phyloP scores from a whole-genome alignment of 1,140 invertebrate genomes.

The Pogonus chalceus region DNA sequence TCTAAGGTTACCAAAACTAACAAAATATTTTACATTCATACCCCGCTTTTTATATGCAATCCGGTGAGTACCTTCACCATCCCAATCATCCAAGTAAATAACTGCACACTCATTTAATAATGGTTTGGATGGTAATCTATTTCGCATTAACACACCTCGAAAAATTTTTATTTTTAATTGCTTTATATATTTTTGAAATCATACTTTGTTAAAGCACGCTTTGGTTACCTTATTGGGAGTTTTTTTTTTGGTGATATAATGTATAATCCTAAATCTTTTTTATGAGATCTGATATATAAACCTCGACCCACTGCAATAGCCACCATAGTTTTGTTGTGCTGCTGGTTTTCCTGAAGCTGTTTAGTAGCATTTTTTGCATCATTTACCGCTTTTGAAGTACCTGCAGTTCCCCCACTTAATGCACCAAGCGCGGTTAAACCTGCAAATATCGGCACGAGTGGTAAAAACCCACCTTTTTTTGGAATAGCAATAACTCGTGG shows the following conservation, averaged over 20 bases:
- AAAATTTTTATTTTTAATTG: conserved; percentile 11
- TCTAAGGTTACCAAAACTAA: conserved; percentile 27
- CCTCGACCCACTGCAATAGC: neutral
- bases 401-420: neutral
- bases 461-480: neutral
- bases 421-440: neutral
- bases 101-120: conserved; percentile 20
- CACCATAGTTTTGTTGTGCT: neutral
- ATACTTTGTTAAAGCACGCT: neutral
- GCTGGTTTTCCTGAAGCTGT: neutral
- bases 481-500: neutral
- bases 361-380: neutral
- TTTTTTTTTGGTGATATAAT: conserved; percentile 19
- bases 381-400: neutral
- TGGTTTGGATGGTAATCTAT: conserved; percentile 8
- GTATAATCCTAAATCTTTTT: conserved; percentile 15
- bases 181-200: neutral
- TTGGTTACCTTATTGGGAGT: neutral
- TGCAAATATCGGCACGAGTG: neutral
- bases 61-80: conserved; percentile 24
- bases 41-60: conserved; percentile 23
- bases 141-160: conserved; percentile 17
- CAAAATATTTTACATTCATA: conserved; percentile 17
- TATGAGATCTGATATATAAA: neutral
- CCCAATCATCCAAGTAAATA: conserved; percentile 19